Conservation (phyloP, 2,113 vertebrate species). For the Pelusios castaneus region DNA sequence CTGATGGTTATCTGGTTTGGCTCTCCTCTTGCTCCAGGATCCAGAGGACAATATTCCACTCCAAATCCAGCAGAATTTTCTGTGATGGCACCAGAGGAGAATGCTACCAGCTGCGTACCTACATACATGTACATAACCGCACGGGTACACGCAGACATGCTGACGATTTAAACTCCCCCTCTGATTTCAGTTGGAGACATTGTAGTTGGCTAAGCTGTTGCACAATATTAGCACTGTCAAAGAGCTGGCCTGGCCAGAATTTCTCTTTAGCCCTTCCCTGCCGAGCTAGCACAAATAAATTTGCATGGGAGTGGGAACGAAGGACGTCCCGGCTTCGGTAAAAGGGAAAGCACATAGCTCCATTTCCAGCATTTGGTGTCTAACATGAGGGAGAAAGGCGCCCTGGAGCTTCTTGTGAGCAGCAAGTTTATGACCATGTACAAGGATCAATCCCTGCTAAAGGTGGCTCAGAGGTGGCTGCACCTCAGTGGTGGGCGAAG, state of each 20-base stretch:
- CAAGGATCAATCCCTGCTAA: no score
- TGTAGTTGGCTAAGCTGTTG: fast-evolving
- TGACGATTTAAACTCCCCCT: fast-evolving
- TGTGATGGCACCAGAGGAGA: fast-evolving
- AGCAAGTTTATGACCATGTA: no score
- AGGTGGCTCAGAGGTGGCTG: neutral
- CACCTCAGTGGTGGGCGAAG: neutral
- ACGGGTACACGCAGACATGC: neutral
- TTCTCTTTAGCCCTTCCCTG: neutral
- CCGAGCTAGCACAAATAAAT: neutral
- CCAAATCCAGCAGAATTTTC: neutral
- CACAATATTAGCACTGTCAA: neutral
- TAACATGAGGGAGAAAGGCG: no score
- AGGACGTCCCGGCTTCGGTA: neutral
- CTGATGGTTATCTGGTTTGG: no score
- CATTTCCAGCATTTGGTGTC: no score
- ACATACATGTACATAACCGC: fast-evolving
- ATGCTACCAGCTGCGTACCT: neutral
- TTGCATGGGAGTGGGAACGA: neutral
- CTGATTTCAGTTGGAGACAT: neutral
- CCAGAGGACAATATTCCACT: neutral
- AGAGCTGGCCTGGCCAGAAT: neutral
- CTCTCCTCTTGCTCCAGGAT: neutral
- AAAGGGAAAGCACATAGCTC: no score
- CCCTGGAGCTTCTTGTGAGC: no score